Evolutionary conservation across 2,797 vertebrate genomes (phyloP), one percentile per base, ranked within the genome.

Genomic region (Rhinichthys osculus): DNA sequence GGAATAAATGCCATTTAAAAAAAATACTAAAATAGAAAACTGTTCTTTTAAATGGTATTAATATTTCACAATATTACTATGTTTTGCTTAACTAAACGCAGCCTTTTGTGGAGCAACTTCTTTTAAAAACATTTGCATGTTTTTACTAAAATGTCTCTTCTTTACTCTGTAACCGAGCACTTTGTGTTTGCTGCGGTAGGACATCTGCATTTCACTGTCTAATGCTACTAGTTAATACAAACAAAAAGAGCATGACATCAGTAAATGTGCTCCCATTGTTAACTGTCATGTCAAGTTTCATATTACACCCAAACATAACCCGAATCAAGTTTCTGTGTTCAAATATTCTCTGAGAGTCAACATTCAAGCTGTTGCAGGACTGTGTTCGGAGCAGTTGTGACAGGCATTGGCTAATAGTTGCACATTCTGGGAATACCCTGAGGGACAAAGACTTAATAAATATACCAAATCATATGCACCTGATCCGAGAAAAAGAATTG

Each of bases 271-370:
- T 30, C 30, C 6, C n/a, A 16, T 85, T 81, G 78, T 74, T 81
- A 73, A 21, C 69, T 40, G 44, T 81, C 77, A 38, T 80, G 66
- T 72, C 30, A 73, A 47, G 77, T 52, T 85, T 85, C 77, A 80
- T 62, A 73, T 73, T 85, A 80, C 77, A 73, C 77, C 84, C 84
- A 80, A 80, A 85, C 54, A 78, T 33, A 80, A 81, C 40, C 33
- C 11, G 23, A 74, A 85, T 59, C 67, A 85, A 66, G 83, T 70
- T 78, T 19, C 50, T 79, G 27, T 3, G 70, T 73, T 81, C 78
- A 85, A 72, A 80, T 74, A 64, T 85, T 70, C 33, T 19, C 40
- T 4, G 8, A 33, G 30, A 80, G 54, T 80, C 70, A 85, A 85
- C 77, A 71, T 66, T 72, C 40, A 73, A 85, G 70, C 69, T 64